Percentiles rank a stretch among this genome's conserved stretches.
These are phyloP conservation scores for Hydriomena furcata DNA, from an alignment of 2,888 invertebrate species.

Conservation along the genomic window DNA sequence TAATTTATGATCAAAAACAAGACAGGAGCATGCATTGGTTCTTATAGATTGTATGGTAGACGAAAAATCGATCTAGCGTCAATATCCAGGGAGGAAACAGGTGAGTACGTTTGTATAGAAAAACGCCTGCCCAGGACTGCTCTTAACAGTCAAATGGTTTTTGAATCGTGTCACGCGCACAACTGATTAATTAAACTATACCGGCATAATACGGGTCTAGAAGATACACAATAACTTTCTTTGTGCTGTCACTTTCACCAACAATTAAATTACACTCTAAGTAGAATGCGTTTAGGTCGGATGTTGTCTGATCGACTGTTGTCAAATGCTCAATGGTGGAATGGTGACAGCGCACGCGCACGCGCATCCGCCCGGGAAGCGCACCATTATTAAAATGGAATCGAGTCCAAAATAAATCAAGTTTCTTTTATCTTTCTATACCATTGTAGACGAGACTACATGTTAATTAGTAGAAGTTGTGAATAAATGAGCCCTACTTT, in stretches of 20 bases:
- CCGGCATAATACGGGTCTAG: constrained; percentile 41
- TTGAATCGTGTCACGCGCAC: constrained; percentile 13
- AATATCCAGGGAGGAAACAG: too few relatives aligned
- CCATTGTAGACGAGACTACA: not conserved
- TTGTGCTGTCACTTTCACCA: constrained; percentile 59
- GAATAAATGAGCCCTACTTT: not conserved
- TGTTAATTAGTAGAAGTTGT: not conserved
- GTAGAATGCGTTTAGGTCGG: constrained; percentile 35
- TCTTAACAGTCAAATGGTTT: constrained; percentile 8
- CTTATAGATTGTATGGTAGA: too few relatives aligned
- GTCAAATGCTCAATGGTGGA: constrained; percentile 53
- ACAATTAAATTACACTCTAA: constrained; percentile 40
- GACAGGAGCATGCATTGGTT: too few relatives aligned
- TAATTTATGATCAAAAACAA: too few relatives aligned
- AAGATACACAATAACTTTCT: constrained; percentile 64
- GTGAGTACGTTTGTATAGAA: too few relatives aligned
- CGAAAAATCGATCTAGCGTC: too few relatives aligned
- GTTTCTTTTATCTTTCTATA: constrained; percentile 23
- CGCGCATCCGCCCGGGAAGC: constrained; percentile 60
- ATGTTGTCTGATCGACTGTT: constrained; percentile 38
- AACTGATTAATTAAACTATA: constrained; percentile 58
- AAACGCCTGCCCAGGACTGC: too few relatives aligned
- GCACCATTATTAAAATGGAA: constrained; percentile 48
- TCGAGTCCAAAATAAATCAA: constrained; percentile 27
- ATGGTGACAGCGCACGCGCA: constrained; percentile 58